Evolutionary conservation across 1,140 invertebrate species (phyloP).

Genomic region (Panulirus ornatus): DNA sequence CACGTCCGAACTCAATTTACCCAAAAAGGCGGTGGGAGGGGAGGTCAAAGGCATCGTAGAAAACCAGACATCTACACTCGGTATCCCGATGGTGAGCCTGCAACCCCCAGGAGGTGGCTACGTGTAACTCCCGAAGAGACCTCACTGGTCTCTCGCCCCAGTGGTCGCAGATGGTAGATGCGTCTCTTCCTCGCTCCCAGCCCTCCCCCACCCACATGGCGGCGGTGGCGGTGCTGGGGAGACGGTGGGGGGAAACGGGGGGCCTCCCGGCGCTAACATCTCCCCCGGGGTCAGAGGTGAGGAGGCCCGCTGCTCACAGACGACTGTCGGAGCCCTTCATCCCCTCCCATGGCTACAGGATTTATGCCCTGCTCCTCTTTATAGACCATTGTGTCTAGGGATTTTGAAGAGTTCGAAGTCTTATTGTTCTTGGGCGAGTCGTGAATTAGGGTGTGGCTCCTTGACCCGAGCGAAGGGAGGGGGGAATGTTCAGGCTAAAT

Average conservation of each 20-base stretch:
- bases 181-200: constrained; percentile 5
- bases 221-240: constrained; percentile 13
- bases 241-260: background rate
- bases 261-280: constrained; percentile 54
- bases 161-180: constrained; percentile 41
- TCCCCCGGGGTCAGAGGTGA: constrained; percentile 47
- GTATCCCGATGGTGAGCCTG: background rate
- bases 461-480: background rate
- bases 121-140: no score
- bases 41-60: no score
- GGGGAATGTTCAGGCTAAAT: constrained; percentile 8
- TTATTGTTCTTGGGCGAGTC: constrained; percentile 55
- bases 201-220: constrained; percentile 37
- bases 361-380: constrained; percentile 66
- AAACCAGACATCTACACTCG: no score
- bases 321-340: constrained; percentile 47
- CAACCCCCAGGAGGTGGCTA: constrained; percentile 20
- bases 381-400: constrained; percentile 64
- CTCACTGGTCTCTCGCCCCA: background rate
- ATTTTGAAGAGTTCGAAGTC: constrained; percentile 50
- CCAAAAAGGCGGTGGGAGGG: no score
- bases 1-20: no score
- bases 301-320: constrained; percentile 60
- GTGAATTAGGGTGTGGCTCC: constrained; percentile 55
- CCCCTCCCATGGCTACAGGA: constrained; percentile 29